These are phyloP conservation scores for Drosophila murphyi DNA, from an alignment of 1,140 invertebrate genomes.

Conservation along the genomic window DNA sequence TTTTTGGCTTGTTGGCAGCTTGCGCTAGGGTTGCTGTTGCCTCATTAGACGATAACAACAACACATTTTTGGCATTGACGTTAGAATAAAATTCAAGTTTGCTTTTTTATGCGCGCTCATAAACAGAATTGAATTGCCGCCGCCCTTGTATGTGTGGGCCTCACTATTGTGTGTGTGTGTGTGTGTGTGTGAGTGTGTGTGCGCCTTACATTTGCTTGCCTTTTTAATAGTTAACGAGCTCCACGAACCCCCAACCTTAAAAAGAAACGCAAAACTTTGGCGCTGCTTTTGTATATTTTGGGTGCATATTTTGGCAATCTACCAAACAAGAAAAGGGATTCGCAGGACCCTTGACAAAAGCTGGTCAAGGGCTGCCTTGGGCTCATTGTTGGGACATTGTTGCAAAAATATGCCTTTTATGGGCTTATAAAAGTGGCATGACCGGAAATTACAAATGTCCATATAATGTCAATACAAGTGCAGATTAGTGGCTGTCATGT, in stretches of 20 bases:
- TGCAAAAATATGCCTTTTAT: slow-evolving; percentile 78
- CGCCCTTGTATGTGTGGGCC: neutral
- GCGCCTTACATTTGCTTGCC: slow-evolving; percentile 22
- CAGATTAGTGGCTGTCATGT: slow-evolving; percentile 80
- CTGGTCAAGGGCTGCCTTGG: slow-evolving; percentile 30
- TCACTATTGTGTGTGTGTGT: neutral
- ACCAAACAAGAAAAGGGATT: neutral
- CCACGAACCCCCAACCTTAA: neutral
- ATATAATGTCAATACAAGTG: slow-evolving; percentile 81
- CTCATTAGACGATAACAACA: slow-evolving; percentile 65
- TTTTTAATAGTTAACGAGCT: slow-evolving; percentile 82
- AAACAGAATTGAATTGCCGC: slow-evolving; percentile 75
- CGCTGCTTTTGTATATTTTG: slow-evolving; percentile 57
- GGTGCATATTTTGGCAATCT: slow-evolving; percentile 37
- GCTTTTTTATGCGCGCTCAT: slow-evolving; percentile 70
- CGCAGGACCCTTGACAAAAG: slow-evolving; percentile 6
- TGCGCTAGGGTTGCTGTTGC: slow-evolving; percentile 44
- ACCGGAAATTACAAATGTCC: slow-evolving; percentile 82
- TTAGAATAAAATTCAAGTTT: slow-evolving; percentile 79
- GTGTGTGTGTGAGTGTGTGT: neutral
- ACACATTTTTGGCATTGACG: slow-evolving; percentile 51
- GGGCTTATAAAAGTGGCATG: slow-evolving; percentile 74
- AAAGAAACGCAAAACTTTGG: slow-evolving; percentile 42
- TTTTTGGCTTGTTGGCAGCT: neutral
- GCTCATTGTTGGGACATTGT: slow-evolving; percentile 70